These are phyloP conservation scores for Lacanobia oleracea DNA, from an alignment of 2,888 invertebrate species.

Conservation along the genomic window DNA sequence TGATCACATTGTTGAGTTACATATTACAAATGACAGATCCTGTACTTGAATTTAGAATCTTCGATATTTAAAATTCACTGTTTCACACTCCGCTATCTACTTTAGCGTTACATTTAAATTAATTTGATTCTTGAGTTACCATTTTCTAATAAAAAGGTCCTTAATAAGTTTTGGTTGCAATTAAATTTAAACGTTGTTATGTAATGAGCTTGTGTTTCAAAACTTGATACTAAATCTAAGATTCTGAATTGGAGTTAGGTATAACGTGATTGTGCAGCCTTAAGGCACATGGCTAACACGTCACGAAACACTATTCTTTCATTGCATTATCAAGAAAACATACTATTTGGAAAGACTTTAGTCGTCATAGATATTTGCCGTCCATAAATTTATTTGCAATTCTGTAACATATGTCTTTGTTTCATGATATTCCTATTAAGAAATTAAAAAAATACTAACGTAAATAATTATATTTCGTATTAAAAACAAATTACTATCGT, in stretches of 20 bases:
- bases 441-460: constrained; percentile 64
- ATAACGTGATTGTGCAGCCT: constrained; percentile 15
- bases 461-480: constrained; percentile 71
- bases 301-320: constrained; percentile 64
- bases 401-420: constrained; percentile 74
- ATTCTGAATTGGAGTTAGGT: constrained; percentile 22
- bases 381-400: constrained; percentile 87
- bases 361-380: constrained; percentile 83
- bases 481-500: constrained; percentile 20
- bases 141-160: neutral
- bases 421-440: constrained; percentile 75
- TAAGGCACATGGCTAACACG: constrained; percentile 11
- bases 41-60: constrained; percentile 29
- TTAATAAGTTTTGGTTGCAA: neutral
- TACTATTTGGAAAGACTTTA: constrained; percentile 64
- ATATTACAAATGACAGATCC: constrained; percentile 24
- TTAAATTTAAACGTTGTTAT: constrained; percentile 4
- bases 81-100: neutral
- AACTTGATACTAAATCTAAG: constrained; percentile 5
- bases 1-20: constrained; percentile 8
- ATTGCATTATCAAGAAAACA: constrained; percentile 56
- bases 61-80: too few species aligned
- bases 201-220: constrained; percentile 1
- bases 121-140: neutral
- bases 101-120: neutral